A percentile compares a stretch with the other conserved stretches of the same genome.
These are phyloP conservation scores for Notodonta dromedarius DNA, from an alignment of 2,888 invertebrate genomes.

Conservation along the genomic window DNA sequence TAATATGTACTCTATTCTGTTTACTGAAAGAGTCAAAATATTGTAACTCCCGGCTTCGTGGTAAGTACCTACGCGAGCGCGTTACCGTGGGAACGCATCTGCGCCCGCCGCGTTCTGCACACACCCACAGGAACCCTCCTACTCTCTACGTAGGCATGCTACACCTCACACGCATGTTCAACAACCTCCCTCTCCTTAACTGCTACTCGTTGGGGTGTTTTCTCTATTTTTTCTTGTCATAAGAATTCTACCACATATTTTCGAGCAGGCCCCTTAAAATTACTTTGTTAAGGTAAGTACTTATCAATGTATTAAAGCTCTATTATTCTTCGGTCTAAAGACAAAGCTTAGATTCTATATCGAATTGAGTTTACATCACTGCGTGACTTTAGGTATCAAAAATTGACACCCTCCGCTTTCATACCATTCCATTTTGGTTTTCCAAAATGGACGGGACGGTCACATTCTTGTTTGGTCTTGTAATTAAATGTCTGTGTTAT, in stretches of 20 bases:
- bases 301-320: no score
- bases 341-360: no score
- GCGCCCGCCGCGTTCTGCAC: constrained; percentile 49
- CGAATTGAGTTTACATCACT: no score
- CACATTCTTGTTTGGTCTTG: no score
- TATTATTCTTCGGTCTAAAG: no score
- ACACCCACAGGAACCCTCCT: constrained; percentile 32
- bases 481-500: no score
- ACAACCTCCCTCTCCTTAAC: constrained; percentile 47
- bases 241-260: constrained; percentile 21
- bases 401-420: no score
- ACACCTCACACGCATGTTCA: constrained; percentile 52
- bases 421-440: no score
- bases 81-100: constrained; percentile 73
- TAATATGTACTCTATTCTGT: neutral
- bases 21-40: constrained; percentile 57
- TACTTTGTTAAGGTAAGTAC: no score
- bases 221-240: constrained; percentile 43
- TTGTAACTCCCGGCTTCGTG: constrained; percentile 56
- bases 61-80: constrained; percentile 53
- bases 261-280: no score
- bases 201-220: constrained; percentile 42
- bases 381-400: no score
- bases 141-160: constrained; percentile 37
- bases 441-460: no score